Percentiles rank a stretch among this genome's conserved stretches.
These are phyloP conservation scores for Drosophila melanocephala DNA, from an alignment of 2,888 invertebrate species.

Conservation along the genomic window DNA sequence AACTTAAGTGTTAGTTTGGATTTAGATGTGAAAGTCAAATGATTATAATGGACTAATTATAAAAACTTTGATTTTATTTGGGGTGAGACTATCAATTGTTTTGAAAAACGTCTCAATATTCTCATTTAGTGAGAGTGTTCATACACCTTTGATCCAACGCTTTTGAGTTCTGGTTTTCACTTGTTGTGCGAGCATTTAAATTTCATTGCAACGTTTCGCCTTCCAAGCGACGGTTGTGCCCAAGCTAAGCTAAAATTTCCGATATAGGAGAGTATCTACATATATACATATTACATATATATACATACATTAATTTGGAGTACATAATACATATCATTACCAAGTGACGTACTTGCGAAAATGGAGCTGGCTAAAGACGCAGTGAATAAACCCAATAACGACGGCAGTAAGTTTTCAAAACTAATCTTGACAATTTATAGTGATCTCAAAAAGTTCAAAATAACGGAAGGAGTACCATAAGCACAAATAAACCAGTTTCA, in stretches of 20 bases:
- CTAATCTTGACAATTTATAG: not conserved
- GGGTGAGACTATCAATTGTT: conserved; percentile 26
- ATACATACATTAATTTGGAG: conserved; percentile 2
- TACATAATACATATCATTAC: conserved; percentile 7
- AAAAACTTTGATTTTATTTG: not conserved
- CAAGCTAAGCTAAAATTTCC: conserved; percentile 20
- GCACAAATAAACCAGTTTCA: not conserved
- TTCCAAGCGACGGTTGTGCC: conserved; percentile 71
- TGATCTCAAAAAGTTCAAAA: not conserved
- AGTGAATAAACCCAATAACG: conserved; percentile 45
- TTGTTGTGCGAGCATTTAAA: conserved; percentile 38
- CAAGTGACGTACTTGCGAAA: conserved; percentile 16
- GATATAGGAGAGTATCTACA: conserved; percentile 20
- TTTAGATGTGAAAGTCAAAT: conserved; percentile 12
- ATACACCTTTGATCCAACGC: conserved; percentile 65
- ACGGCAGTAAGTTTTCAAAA: conserved; percentile 65
- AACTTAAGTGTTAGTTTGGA: conserved; percentile 22
- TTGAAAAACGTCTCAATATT: conserved; percentile 17
- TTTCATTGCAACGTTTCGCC: conserved; percentile 61
- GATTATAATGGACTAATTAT: conserved; percentile 10
- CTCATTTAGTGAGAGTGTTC: conserved; percentile 25
- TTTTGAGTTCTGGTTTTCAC: conserved; percentile 42
- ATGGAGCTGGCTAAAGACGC: conserved; percentile 61
- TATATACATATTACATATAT: conserved; percentile 26
- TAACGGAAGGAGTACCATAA: not conserved